Evolutionary conservation across 2,113 vertebrate species (phyloP).

Genomic region (Otus sunia): DNA sequence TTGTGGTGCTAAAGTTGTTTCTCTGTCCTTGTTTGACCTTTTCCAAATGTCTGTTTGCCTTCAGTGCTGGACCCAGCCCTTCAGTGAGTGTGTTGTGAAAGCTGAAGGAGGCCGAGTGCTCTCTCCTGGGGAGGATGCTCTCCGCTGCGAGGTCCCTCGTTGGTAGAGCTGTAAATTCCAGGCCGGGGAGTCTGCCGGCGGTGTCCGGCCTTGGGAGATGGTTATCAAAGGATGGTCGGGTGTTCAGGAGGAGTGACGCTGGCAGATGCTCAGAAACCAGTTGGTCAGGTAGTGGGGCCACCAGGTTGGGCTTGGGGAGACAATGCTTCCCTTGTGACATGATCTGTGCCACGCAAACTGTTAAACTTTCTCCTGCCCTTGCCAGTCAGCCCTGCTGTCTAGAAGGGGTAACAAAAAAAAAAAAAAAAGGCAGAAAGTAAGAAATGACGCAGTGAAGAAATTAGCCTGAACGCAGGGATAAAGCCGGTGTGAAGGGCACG

Average conservation of each 20-base stretch:
- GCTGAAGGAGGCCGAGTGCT: neutral
- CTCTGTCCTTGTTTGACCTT: conserved; percentile 61
- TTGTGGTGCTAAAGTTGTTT: conserved; percentile 11
- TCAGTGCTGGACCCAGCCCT: neutral
- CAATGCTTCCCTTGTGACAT: neutral
- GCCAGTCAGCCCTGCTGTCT: neutral
- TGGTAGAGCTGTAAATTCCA: neutral
- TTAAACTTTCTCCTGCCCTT: neutral
- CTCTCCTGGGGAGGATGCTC: neutral
- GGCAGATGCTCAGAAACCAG: neutral
- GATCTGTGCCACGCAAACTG: neutral
- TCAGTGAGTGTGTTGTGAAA: neutral
- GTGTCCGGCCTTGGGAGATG: neutral
- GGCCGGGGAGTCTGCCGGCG: neutral
- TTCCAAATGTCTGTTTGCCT: conserved; percentile 9
- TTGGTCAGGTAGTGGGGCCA: neutral
- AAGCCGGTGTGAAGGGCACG: neutral
- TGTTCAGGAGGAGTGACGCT: neutral
- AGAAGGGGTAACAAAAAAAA: neutral
- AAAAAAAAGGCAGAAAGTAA: neutral
- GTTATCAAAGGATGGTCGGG: neutral
- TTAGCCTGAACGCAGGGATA: neutral
- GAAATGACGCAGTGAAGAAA: conserved; percentile 17
- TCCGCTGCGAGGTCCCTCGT: neutral
- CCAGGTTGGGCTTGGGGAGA: neutral